phyloP scores from a whole-genome alignment of 2,888 invertebrate genomes.

The Stenolophus ochropezus region DNA sequence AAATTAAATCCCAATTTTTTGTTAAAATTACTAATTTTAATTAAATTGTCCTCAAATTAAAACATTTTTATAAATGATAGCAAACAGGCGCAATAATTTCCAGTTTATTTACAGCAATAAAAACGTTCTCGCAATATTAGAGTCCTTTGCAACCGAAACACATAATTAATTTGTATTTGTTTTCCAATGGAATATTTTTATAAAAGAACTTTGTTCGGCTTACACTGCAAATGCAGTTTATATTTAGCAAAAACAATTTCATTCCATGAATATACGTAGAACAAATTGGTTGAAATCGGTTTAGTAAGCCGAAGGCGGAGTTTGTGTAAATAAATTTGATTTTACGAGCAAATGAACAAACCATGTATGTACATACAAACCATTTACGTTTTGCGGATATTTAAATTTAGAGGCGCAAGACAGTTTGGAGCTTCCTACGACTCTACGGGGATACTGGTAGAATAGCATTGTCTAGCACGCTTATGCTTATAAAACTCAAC shows the following conservation, averaged over 20 bases:
- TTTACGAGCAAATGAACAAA: constrained; percentile 45
- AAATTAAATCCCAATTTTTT: constrained; percentile 1
- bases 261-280: constrained; percentile 31
- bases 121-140: not conserved
- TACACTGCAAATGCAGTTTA: not conserved
- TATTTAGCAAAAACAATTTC: constrained; percentile 39
- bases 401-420: constrained; percentile 27
- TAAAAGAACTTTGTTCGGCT: not conserved
- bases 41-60: constrained; percentile 8
- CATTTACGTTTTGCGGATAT: constrained; percentile 42
- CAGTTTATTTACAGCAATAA: not conserved
- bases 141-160: not conserved
- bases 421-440: not conserved
- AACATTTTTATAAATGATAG: not conserved
- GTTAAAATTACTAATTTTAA: constrained; percentile 8
- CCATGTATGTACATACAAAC: constrained; percentile 44
- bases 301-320: constrained; percentile 42
- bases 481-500: not conserved
- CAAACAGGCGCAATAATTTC: not conserved
- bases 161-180: not conserved
- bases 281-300: constrained; percentile 46
- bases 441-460: not conserved
- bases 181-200: not conserved
- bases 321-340: constrained; percentile 44
- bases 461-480: not conserved